Evolutionary conservation across 1,140 invertebrate genomes (phyloP).

Genomic region (Myzus persicae): DNA sequence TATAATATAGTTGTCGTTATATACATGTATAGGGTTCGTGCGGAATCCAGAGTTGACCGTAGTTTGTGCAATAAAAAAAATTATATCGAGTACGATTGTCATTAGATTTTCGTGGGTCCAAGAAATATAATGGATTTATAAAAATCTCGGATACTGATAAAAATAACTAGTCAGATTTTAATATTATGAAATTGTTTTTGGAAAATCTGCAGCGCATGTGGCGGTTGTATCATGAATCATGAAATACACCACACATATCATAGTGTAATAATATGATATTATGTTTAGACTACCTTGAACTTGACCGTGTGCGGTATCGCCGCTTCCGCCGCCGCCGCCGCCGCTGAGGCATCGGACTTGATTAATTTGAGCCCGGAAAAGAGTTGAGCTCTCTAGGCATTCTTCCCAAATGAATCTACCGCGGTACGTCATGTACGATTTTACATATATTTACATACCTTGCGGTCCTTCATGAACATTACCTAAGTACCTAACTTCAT

Average conservation of each 20-base stretch:
- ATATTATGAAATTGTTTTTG: neutral
- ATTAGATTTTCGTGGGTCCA: neutral
- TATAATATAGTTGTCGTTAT: neutral
- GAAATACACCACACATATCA: neutral
- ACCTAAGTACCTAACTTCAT: neutral
- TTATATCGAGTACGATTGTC: neutral
- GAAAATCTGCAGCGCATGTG: neutral
- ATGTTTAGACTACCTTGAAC: constrained; percentile 15
- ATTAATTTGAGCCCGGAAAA: constrained; percentile 20
- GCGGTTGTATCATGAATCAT: neutral
- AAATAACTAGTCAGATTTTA: neutral
- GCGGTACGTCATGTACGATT: neutral
- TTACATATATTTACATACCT: neutral
- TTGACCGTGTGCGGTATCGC: constrained; percentile 6
- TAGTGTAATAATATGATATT: neutral
- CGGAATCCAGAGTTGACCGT: neutral
- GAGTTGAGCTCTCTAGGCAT: neutral
- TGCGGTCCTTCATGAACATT: neutral
- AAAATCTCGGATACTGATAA: neutral
- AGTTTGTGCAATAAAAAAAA: neutral
- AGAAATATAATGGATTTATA: neutral
- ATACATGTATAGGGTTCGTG: neutral
- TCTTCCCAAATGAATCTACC: neutral
- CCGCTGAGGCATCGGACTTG: neutral
- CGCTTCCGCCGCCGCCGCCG: neutral